Percentiles rank a stretch among this genome's conserved stretches.
phyloP scores from a whole-genome alignment of 1,140 invertebrate species.

The Drosophila pseudoananassae region DNA sequence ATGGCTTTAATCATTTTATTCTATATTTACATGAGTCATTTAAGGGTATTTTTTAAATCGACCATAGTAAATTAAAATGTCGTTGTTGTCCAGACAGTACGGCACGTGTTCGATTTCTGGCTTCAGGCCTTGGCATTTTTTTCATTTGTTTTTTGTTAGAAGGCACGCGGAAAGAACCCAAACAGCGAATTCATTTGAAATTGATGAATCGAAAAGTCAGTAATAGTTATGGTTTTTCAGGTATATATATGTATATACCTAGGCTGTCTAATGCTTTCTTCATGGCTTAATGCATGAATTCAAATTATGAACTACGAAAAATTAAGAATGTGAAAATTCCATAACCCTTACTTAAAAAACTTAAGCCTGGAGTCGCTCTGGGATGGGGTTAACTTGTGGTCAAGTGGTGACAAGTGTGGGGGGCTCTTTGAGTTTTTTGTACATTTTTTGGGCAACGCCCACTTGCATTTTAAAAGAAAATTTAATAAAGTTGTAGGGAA shows the following conservation, averaged over 20 bases:
- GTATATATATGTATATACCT: too few species aligned
- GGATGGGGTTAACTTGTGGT: conserved; percentile 39
- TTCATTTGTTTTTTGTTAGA: conserved; percentile 37
- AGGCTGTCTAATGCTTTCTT: too few species aligned
- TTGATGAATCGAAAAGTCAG: conserved; percentile 12
- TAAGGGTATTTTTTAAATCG: too few species aligned
- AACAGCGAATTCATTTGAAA: conserved; percentile 34
- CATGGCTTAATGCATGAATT: too few species aligned
- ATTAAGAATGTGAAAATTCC: too few species aligned
- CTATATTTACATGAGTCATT: too few species aligned
- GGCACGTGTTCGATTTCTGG: conserved; percentile 30
- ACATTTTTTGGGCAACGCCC: conserved; percentile 11
- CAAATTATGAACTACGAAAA: too few species aligned
- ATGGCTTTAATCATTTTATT: too few species aligned
- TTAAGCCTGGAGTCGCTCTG: conserved; percentile 20
- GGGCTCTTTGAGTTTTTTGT: background rate
- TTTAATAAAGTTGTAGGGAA: conserved; percentile 54
- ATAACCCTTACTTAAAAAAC: conserved; percentile 14
- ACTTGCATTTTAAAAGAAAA: conserved; percentile 53
- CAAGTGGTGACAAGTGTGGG: conserved; percentile 47
- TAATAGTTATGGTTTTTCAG: too few species aligned
- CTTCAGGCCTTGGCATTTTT: conserved; percentile 25
- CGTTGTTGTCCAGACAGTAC: background rate
- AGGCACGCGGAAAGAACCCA: conserved; percentile 10
- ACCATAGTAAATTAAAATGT: too few species aligned